Evolutionary conservation across 2,797 vertebrate species (phyloP), one percentile per base, ranked within the genome.

Genomic region (Galaxias olidus): DNA sequence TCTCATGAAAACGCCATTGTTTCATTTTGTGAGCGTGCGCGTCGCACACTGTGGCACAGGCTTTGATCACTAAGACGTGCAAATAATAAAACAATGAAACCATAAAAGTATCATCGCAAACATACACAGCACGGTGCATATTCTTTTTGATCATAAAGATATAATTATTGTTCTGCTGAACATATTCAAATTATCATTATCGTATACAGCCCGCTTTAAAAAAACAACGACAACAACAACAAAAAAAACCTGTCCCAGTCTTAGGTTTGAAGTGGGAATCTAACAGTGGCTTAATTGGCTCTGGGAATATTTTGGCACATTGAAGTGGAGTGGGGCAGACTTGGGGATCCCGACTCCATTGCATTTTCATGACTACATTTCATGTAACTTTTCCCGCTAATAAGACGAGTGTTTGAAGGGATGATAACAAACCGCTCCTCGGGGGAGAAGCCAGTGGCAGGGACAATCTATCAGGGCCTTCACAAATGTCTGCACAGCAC

Each of bases 401-500:
- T 53, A 52, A 69, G 49, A 41, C 47, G 10, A 14, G 42, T 41
- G 44, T 70, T 59, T 65, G 60, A 72, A 18, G 17, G 20, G 41
- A 58, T 50, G 52, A 66, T 59, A 61, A 66, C 18, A 61, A 61
- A 58, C 4, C 15, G 59, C 65, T 62, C 52, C 44, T 59, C 53
- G 54, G 0, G 44, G 70, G 66, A 45, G 20, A 8, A 49, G 52
- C 45, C 51, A 7, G 48, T 46, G 30, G 49, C 60, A n/a, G 7
- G 0, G 10, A 41, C n/a, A 54, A 73, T 75, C 73, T 52, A 67
- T 80, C 67, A 73, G 59, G 59, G 46, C 14, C 65, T 10, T 83
- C 49, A 49, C 69, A 72, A 77, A 78, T 72, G 72, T 81, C 50
- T 60, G 75, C 81, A 8, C 78, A 82, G 81, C 69, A 47, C 59